Evolutionary conservation across 1,140 invertebrate species (phyloP), one percentile per base, ranked within the genome.

Genomic region (Drosophila subpulchrella): DNA sequence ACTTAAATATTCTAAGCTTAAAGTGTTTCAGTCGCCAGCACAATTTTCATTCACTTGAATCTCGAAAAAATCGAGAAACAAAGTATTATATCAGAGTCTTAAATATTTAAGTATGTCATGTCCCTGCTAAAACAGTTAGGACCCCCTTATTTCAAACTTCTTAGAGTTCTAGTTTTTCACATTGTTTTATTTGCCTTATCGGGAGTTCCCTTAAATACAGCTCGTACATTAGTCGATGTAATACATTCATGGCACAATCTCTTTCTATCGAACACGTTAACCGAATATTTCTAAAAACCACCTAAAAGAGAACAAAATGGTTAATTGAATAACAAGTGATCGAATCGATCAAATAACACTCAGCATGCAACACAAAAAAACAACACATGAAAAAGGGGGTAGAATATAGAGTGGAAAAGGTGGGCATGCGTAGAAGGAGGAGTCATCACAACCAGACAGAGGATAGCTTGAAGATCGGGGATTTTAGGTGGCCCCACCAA

Each of bases 241-340:
- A 89, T 90, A 89, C 81, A 86, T 90, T 89, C 56, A 90, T 90
- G 81, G 86, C 86, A 89, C 81, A 91, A 81, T 91, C 59, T 70
- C 61, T 60, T 59, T 41, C 42, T 48, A 68, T 50, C 65, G 63
- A 54, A 27, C 63, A 60, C 38, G 67, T 79, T 90, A 91, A 75
- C 90, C 90, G 77, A 91, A 91, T 75, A 91, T 90, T 76, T 91
- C 90, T 88, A 91, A 90, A 83, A 91, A 91, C 90, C 90, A 91
- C 86, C 90, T 91, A 88, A 71, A 91, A 91, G 58, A 55, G 75
- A 85, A 78, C 17, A 48, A 81, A 89, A 65, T 60, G 58, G 76
- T 86, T 86, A 89, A 80, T 77, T 12, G 36, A 41, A 48, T 39
- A 65, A 80, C 60, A 74, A 44, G 36, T 15, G 38, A 72, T 41